These are phyloP conservation scores for Kuschelorhynchus macadamiae DNA, from an alignment of 2,888 invertebrate genomes.

Conservation along the genomic window DNA sequence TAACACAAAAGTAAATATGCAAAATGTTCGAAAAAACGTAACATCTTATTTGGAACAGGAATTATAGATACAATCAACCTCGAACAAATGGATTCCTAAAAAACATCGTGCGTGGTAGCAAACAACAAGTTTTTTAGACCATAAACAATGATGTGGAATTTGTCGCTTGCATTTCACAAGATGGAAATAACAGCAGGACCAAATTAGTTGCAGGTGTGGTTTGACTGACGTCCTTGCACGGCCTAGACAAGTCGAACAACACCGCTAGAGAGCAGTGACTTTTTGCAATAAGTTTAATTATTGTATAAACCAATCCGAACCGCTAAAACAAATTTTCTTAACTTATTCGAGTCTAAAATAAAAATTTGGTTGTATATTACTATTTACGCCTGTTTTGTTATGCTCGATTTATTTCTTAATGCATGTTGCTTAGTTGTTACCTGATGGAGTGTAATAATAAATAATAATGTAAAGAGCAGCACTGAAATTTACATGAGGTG, in stretches of 20 bases:
- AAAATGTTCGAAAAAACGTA: too few relatives aligned
- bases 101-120: conserved; percentile 28
- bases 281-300: neutral
- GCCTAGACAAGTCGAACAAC: conserved; percentile 39
- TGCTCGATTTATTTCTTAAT: neutral
- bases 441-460: too few relatives aligned
- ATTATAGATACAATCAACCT: too few relatives aligned
- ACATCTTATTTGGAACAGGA: too few relatives aligned
- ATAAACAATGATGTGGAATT: conserved; percentile 42
- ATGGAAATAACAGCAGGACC: conserved; percentile 27
- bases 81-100: neutral
- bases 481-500: too few relatives aligned
- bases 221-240: conserved; percentile 47
- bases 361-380: too few relatives aligned
- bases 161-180: conserved; percentile 36
- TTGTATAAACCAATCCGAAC: neutral
- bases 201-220: conserved; percentile 46
- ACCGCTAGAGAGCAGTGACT: neutral
- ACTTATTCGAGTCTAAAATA: too few relatives aligned
- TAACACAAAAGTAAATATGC: too few relatives aligned
- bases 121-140: conserved; percentile 12
- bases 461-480: too few relatives aligned
- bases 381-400: neutral
- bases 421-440: neutral
- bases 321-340: too few relatives aligned